These are phyloP conservation scores for Mactromeris polynyma DNA, from an alignment of 2,888 invertebrate species.

Conservation along the genomic window DNA sequence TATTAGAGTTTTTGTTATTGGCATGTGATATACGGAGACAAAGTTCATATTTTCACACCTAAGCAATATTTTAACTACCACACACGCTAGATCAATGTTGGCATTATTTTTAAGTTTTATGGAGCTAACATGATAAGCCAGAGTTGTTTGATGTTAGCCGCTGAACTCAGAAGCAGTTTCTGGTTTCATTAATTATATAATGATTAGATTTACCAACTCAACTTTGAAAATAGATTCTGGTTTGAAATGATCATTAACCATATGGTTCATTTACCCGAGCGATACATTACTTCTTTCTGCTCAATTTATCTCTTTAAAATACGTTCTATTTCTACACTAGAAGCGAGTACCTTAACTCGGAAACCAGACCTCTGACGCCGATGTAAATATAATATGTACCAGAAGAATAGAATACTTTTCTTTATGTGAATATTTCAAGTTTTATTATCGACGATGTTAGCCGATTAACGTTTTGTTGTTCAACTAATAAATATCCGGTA, in stretches of 20 bases:
- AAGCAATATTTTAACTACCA: too few species aligned
- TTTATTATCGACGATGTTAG: neutral
- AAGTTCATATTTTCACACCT: too few species aligned
- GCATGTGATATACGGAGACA: too few species aligned
- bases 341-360: neutral
- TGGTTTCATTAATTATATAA: slow-evolving; percentile 18
- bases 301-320: slow-evolving; percentile 6
- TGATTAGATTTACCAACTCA: neutral
- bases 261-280: neutral
- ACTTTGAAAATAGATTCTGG: slow-evolving; percentile 4
- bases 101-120: neutral
- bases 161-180: neutral
- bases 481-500: neutral
- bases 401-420: neutral
- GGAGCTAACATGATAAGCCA: neutral
- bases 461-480: neutral
- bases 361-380: slow-evolving; percentile 4
- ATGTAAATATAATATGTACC: neutral
- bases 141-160: neutral
- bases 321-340: neutral
- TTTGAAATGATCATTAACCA: slow-evolving; percentile 9
- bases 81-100: too few species aligned
- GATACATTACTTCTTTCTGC: neutral
- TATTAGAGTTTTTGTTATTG: too few species aligned
- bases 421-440: slow-evolving; percentile 13